Evolutionary conservation across 2,113 vertebrate genomes (phyloP).

Genomic region (Sander vitreus): DNA sequence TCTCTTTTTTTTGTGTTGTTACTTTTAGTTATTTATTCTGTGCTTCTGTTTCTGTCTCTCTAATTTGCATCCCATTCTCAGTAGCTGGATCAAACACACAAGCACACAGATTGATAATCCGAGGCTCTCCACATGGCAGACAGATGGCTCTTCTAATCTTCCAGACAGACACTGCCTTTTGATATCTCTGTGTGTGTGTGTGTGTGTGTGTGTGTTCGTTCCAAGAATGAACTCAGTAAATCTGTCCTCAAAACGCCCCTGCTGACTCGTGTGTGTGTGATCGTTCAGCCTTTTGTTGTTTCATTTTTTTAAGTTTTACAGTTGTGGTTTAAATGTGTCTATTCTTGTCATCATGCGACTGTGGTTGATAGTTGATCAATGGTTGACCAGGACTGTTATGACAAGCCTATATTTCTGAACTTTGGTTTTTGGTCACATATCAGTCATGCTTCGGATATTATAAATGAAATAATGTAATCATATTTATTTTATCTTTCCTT

Average conservation of each 20-base stretch:
- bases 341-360: conserved; percentile 1
- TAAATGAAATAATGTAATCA: neutral
- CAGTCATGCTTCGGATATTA: conserved; percentile 4
- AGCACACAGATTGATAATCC: conserved; percentile 65
- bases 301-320: conserved; percentile 31
- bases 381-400: conserved; percentile 23
- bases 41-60: conserved; percentile 8
- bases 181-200: conserved; percentile 60
- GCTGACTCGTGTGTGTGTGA: conserved; percentile 22
- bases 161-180: conserved; percentile 74
- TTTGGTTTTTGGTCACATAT: conserved; percentile 5
- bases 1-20: too few species aligned
- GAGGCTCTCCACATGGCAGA: conserved; percentile 67
- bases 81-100: conserved; percentile 45
- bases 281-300: conserved; percentile 12
- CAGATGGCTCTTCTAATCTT: conserved; percentile 80
- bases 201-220: conserved; percentile 16
- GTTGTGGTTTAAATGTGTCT: conserved; percentile 17
- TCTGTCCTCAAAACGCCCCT: conserved; percentile 45
- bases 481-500: conserved; percentile 26
- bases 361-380: conserved; percentile 36
- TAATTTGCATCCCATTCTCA: conserved; percentile 24
- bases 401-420: conserved; percentile 27
- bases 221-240: conserved; percentile 48
- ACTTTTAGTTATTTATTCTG: neutral